Evolutionary conservation across 1,140 invertebrate genomes (phyloP).

Genomic region (Stratiolaelaps scimitus): DNA sequence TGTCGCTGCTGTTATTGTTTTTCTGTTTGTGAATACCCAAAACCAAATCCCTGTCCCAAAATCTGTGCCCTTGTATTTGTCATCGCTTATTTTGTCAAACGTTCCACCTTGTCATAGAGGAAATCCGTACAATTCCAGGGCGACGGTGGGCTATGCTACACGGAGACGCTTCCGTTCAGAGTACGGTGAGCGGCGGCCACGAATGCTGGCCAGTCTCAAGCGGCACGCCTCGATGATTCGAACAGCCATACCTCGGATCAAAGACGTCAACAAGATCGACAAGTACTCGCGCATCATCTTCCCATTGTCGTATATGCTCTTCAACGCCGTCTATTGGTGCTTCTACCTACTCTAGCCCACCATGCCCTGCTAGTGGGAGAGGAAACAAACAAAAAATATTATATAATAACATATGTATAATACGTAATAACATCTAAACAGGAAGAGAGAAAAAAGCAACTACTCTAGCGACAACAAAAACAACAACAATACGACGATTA

Average conservation of each 20-base stretch:
- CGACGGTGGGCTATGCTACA: constrained; percentile 29
- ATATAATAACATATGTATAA: background rate
- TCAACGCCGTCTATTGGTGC: constrained; percentile 86
- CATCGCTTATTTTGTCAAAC: no score
- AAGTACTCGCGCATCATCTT: constrained; percentile 88
- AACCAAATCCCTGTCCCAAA: no score
- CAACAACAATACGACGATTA: background rate
- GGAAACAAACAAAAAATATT: background rate
- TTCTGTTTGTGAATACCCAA: no score
- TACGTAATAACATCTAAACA: background rate
- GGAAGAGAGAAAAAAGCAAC: constrained; percentile 8
- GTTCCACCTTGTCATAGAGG: background rate
- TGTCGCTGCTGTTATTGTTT: no score
- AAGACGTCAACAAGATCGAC: constrained; percentile 93
- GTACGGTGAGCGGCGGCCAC: constrained; percentile 36
- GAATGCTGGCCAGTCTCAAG: constrained; percentile 38
- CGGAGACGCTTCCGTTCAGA: constrained; percentile 32
- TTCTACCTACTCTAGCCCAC: constrained; percentile 52
- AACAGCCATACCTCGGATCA: constrained; percentile 66
- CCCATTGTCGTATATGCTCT: constrained; percentile 80
- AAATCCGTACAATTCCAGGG: constrained; percentile 24
- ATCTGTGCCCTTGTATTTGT: no score
- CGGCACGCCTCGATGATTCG: constrained; percentile 37
- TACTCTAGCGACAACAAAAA: background rate
- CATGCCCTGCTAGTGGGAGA: no score